Base-by-base conservation (phyloP, 2,797 vertebrate species). In the Loris lydekkerianus region DNA sequence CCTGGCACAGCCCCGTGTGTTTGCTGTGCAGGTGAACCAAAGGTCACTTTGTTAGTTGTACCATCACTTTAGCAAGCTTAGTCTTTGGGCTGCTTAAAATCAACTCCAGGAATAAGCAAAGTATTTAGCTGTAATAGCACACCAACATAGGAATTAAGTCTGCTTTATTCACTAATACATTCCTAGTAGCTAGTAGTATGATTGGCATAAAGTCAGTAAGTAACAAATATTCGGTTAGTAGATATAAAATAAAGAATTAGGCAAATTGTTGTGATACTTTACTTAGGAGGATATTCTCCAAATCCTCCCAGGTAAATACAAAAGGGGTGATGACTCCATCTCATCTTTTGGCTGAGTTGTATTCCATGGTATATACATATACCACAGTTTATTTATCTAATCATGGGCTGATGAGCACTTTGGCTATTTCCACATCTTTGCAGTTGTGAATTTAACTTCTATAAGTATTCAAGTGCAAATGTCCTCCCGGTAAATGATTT, bases 231-330 rank as follows among this genome's bases (percentile, higher is more conserved):
- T 69, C 75, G 6, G 93, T 58, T 34, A 10, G 3, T 23, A 70
- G 78, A 65, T 89, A 82, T 94, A 77, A 27, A 94, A 27, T 49
- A 40, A 82, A 73, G 25, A 81, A 81, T 86, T 81, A 25, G 37
- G 69, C 58, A 89, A 17, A 91, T 37, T 82, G 58, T 53, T 53
- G 49, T 53, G 49, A 53, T 10, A 46, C 46, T 46, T 46, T 46
- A 46, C 46, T 10, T 46, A 46, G 46, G 46, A 46, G 46, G 46
- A 46, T 53, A 53, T 53, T 53, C 49, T 53, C 14, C 49, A 53
- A 53, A 53, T 53, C 49, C 14, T 53, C 49, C 14, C 49, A 53
- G 49, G 49, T 53, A 53, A 53, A 53, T 53, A 53, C 49, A 53
- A 53, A 53, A 53, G 49, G 15, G 14, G 49, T 53, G 49, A 14